Evolutionary conservation across 2,113 vertebrate species (phyloP), one percentile per base, ranked within the genome.

Genomic region (Pseudorhombus dupliciocellatus): DNA sequence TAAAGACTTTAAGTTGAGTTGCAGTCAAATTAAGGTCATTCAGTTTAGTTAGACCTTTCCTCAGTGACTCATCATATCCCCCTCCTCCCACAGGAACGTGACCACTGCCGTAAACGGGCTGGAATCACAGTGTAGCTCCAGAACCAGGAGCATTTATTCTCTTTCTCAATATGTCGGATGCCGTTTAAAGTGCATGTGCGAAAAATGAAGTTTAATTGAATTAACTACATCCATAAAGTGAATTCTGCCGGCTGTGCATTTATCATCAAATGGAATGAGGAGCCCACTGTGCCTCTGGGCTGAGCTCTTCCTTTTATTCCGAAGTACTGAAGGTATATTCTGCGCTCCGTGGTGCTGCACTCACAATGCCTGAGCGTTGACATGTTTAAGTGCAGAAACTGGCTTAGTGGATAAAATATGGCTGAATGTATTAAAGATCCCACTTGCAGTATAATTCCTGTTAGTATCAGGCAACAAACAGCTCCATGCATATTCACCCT

Each of bases 271-370:
- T 34, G 56, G 62, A 48, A 44, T 84, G 64, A 8, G 30, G n/a
- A 61, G 67, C 53, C 53, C 70, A 71, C 31, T 1, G 22, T 52
- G 75, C 55, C 55, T 68, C 55, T 37, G 59, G 66, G 75, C 71
- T 64, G 66, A 61, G 65, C 34, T 86, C 75, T 83, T 86, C 78
- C 77, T 64, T 63, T 79, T 79, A 6, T 79, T 30, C 85, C 40
- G 75, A 28, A 14, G n/a, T 1, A 15, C 51, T 78, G 50, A 81
- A 78, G 64, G 51, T 18, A 9, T 46, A 52, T 34, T 25, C 65
- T 73, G 50, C 25, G 34, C 42, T 63, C 40, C 12, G 2, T 37
- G 18, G 52, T 55, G n/a, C 55, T 69, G 60, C 64, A 44, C 21
- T 34, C 55, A 65, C 55, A 76, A 64, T 63, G 24, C 21, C 42